Evolutionary conservation across 2,888 invertebrate genomes (phyloP).

Genomic region (Tetropium fuscum): DNA sequence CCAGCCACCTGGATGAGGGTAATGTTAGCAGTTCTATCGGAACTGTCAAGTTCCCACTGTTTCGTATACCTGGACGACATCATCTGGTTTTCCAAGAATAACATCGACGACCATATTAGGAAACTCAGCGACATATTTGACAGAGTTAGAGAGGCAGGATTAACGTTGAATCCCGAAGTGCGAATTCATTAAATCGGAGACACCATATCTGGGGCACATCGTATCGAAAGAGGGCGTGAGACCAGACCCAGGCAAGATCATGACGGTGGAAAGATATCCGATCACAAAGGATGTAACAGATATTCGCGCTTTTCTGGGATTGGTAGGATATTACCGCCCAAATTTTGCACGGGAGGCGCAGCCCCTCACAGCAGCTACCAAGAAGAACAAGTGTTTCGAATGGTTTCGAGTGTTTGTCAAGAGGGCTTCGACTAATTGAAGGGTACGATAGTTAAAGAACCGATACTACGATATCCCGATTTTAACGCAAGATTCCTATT

Average conservation of each 20-base stretch:
- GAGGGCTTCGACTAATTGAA: slow-evolving; percentile 28
- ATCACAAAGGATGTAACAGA: slow-evolving; percentile 27
- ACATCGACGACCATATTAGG: slow-evolving; percentile 29
- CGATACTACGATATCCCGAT: slow-evolving; percentile 44
- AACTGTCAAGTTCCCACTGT: slow-evolving; percentile 37
- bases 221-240: slow-evolving; percentile 27
- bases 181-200: slow-evolving; percentile 36
- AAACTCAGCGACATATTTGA: slow-evolving; percentile 38
- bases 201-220: slow-evolving; percentile 32
- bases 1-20: slow-evolving; percentile 52
- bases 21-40: slow-evolving; percentile 48
- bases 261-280: slow-evolving; percentile 23
- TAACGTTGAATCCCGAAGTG: slow-evolving; percentile 45
- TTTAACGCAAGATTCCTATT: slow-evolving; percentile 34
- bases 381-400: slow-evolving; percentile 27
- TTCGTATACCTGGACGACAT: slow-evolving; percentile 46
- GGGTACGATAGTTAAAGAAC: slow-evolving; percentile 25
- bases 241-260: slow-evolving; percentile 34
- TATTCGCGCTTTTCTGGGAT: slow-evolving; percentile 42
- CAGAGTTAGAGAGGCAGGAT: slow-evolving; percentile 31
- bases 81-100: slow-evolving; percentile 31
- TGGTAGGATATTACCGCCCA: slow-evolving; percentile 35
- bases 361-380: slow-evolving; percentile 31
- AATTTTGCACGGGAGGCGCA: slow-evolving; percentile 26
- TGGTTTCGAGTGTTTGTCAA: slow-evolving; percentile 24